Evolutionary conservation across 2,113 vertebrate genomes (phyloP).

Genomic region (Gadus macrocephalus): DNA sequence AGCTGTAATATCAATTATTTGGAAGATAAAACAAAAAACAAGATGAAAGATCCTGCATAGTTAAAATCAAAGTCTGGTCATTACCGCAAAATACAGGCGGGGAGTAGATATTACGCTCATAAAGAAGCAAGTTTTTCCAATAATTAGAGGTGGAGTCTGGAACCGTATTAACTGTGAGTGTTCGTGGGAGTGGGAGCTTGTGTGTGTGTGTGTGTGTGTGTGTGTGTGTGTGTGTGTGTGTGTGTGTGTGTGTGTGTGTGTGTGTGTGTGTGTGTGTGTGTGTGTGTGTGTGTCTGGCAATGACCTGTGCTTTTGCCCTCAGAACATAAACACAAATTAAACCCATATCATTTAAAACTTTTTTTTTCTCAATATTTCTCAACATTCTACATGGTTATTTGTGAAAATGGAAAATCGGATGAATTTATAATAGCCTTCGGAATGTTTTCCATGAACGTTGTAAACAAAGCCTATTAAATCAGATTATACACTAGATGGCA

Average conservation of each 20-base stretch:
- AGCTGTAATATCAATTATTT: neutral
- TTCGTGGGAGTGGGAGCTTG: conserved; percentile 15
- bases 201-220: conserved; percentile 15
- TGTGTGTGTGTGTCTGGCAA: no score
- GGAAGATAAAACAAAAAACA: neutral
- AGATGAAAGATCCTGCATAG: neutral
- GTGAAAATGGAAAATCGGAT: neutral
- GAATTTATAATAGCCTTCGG: neutral
- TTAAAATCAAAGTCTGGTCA: neutral
- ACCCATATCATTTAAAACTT: neutral
- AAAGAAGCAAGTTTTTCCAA: conserved; percentile 61
- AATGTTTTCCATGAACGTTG: neutral
- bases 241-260: no score
- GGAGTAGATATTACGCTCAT: conserved; percentile 34
- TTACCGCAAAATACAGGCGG: conserved; percentile 24
- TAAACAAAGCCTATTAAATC: neutral
- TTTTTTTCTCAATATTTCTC: neutral
- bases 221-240: no score
- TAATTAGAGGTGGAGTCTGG: conserved; percentile 53
- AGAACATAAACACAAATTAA: no score
- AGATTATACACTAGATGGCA: conserved; percentile 48
- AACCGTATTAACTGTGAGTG: conserved; percentile 49
- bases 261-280: no score
- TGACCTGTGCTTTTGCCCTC: no score
- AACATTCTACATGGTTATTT: no score